phyloP scores from a whole-genome alignment of 37 sponge, comb jelly and placozoan genomes.

The Beroe ovata region DNA sequence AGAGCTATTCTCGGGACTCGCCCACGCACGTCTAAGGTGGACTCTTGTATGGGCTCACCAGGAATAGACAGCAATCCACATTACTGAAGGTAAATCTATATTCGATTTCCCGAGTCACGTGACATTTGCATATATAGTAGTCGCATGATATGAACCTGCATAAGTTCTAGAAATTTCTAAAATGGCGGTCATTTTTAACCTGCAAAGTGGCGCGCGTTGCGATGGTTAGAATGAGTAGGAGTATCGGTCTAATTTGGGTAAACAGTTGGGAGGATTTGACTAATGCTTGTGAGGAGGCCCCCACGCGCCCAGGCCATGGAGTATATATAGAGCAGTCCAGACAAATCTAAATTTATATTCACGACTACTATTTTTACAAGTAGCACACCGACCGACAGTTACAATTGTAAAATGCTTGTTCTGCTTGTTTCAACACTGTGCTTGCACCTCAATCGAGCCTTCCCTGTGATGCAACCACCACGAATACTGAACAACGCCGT shows the following conservation, averaged over 20 bases:
- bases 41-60: background rate
- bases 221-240: background rate
- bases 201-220: background rate
- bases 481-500: background rate
- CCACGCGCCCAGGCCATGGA: background rate
- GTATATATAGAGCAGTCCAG: background rate
- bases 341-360: background rate
- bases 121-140: background rate
- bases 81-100: background rate
- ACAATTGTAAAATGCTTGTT: background rate
- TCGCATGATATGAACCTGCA: too few species aligned
- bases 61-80: background rate
- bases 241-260: background rate
- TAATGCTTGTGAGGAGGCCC: background rate
- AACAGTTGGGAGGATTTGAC: background rate
- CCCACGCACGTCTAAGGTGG: background rate
- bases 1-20: too few species aligned
- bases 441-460: background rate
- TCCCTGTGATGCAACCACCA: background rate
- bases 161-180: background rate
- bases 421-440: background rate
- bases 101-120: background rate
- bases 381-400: too few species aligned
- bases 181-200: background rate
- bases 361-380: background rate